Conservation (phyloP, 2,888 invertebrate genomes). For the Colostygia pectinataria region DNA sequence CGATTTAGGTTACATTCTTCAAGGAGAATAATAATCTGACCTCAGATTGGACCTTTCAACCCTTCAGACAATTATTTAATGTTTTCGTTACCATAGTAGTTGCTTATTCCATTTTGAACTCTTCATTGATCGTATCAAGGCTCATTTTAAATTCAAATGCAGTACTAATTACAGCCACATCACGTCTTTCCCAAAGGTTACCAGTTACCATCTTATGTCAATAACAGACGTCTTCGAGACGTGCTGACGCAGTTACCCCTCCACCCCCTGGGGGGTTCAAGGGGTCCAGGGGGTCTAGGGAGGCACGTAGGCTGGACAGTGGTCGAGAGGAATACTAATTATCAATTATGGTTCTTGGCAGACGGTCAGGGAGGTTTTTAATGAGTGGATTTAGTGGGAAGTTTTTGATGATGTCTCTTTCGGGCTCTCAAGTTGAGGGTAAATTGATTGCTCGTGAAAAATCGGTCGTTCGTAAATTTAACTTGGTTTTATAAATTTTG, state of each 20-base stretch:
- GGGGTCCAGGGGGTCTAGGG: constrained; percentile 34
- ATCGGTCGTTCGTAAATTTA: too few species aligned
- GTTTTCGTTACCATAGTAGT: neutral
- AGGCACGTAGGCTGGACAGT: constrained; percentile 69
- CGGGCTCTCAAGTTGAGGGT: constrained; percentile 2
- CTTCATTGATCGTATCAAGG: constrained; percentile 8
- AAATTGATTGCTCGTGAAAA: constrained; percentile 13
- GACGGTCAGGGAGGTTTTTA: constrained; percentile 32
- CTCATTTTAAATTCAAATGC: constrained; percentile 26
- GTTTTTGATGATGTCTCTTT: constrained; percentile 22
- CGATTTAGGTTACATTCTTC: too few species aligned
- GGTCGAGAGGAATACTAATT: constrained; percentile 71
- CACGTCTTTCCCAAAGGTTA: constrained; percentile 59
- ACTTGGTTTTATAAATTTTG: too few species aligned
- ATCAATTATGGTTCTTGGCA: constrained; percentile 64
- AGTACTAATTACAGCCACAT: constrained; percentile 39
- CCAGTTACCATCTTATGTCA: constrained; percentile 59
- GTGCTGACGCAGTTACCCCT: constrained; percentile 47
- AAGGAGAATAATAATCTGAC: neutral
- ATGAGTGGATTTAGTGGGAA: constrained; percentile 31
- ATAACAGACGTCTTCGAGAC: constrained; percentile 62
- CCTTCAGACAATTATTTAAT: neutral
- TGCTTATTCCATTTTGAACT: constrained; percentile 5
- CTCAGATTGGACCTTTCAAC: neutral
- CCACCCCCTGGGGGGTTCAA: constrained; percentile 24